These are phyloP conservation scores for Catalaphyllia jardinei DNA, from an alignment of 64 coral and sea anemone species.

Conservation along the genomic window DNA sequence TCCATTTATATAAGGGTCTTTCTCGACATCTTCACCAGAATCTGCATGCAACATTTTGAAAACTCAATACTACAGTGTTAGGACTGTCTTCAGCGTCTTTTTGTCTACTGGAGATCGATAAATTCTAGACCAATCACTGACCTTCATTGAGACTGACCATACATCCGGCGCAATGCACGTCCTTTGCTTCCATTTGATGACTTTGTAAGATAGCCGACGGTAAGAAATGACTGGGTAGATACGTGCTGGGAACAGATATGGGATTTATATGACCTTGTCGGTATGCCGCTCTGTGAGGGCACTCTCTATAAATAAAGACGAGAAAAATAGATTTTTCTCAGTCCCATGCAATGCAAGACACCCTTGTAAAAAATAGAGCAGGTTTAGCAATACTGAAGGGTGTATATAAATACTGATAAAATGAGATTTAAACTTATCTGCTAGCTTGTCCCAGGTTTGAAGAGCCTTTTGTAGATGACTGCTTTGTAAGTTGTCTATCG, in stretches of 20 bases:
- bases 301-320: conserved; percentile 16
- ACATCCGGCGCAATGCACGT: conserved; percentile 8
- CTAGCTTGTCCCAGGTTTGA: not conserved
- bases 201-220: conserved; percentile 9
- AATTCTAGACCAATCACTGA: not conserved
- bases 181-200: conserved; percentile 24
- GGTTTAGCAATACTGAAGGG: too few species aligned
- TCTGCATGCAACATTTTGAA: too few species aligned
- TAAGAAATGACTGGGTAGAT: conserved; percentile 23
- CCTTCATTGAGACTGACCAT: conserved; percentile 31
- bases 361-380: too few species aligned
- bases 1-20: too few species aligned
- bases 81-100: too few species aligned
- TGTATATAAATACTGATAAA: too few species aligned
- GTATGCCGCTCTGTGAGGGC: conserved; percentile 13
- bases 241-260: not conserved
- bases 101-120: too few species aligned
- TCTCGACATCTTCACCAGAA: too few species aligned
- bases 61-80: too few species aligned
- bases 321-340: not conserved
- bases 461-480: not conserved
- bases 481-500: not conserved
- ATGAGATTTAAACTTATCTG: not conserved
- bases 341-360: too few species aligned
- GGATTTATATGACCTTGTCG: conserved; percentile 21